These are phyloP conservation scores for Selenia dentaria DNA, from an alignment of 2,888 invertebrate genomes.

Conservation along the genomic window DNA sequence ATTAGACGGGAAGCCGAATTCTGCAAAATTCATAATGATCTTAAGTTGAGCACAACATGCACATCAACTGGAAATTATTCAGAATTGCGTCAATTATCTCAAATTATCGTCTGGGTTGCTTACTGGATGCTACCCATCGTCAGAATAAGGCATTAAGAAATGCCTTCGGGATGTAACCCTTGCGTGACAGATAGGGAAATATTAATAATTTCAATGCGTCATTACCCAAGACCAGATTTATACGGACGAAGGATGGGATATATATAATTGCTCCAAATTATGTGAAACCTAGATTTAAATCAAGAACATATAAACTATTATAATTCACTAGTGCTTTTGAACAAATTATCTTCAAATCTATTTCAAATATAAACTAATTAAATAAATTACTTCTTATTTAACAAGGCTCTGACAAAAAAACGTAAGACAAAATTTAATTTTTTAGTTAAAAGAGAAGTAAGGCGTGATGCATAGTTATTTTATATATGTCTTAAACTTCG, in stretches of 20 bases:
- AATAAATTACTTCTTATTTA: no score
- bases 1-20: slow-evolving; percentile 40
- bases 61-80: slow-evolving; percentile 70
- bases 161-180: slow-evolving; percentile 52
- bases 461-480: no score
- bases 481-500: no score
- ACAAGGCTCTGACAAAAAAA: no score
- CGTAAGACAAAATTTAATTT: no score
- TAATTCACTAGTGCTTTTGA: no score
- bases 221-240: slow-evolving; percentile 51
- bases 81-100: slow-evolving; percentile 78
- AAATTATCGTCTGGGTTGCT: slow-evolving; percentile 73
- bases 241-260: slow-evolving; percentile 44
- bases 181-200: slow-evolving; percentile 77
- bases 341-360: no score
- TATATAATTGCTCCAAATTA: slow-evolving; percentile 53
- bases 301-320: no score
- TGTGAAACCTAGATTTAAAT: no score
- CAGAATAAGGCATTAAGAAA: slow-evolving; percentile 55
- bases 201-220: slow-evolving; percentile 68
- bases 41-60: slow-evolving; percentile 68
- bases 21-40: slow-evolving; percentile 62
- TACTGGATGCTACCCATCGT: slow-evolving; percentile 63
- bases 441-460: no score
- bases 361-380: no score